A percentile compares a stretch with the other conserved stretches of the same genome.
phyloP scores from a whole-genome alignment of 2,113 vertebrate species.

The Zapornia atra region DNA sequence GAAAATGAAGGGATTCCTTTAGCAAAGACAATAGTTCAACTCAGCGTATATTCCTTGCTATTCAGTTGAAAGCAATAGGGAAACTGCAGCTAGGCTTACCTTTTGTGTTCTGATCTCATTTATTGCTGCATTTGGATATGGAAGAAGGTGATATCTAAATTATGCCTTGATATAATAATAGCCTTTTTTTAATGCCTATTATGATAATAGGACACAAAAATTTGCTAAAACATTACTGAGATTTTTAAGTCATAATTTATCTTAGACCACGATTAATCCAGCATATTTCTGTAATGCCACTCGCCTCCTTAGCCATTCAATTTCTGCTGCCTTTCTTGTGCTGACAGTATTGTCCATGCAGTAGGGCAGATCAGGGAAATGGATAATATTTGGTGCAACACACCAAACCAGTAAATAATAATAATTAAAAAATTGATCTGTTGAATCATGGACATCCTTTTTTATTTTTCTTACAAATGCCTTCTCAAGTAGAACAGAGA shows the following conservation, averaged over 20 bases:
- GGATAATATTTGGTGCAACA: background rate
- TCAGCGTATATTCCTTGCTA: background rate
- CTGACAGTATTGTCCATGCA: background rate
- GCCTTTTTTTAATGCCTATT: background rate
- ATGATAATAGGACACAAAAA: background rate
- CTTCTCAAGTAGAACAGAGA: background rate
- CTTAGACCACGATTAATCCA: background rate
- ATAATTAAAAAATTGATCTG: background rate
- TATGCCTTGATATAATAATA: background rate
- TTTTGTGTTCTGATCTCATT: background rate
- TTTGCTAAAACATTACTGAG: background rate
- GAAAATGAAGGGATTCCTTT: background rate
- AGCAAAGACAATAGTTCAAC: background rate
- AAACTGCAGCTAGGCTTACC: background rate
- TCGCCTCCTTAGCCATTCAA: background rate
- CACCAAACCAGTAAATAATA: background rate
- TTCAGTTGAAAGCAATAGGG: background rate
- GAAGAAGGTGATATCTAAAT: background rate
- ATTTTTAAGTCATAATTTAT: background rate
- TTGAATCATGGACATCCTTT: background rate
- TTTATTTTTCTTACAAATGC: background rate
- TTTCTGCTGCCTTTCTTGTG: background rate
- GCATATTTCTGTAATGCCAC: background rate
- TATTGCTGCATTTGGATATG: background rate
- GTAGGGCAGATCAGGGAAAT: background rate